A percentile compares a stretch with the other conserved stretches of the same genome.
Conservation (phyloP, 2,888 invertebrate species). For the Erebia ligea region DNA sequence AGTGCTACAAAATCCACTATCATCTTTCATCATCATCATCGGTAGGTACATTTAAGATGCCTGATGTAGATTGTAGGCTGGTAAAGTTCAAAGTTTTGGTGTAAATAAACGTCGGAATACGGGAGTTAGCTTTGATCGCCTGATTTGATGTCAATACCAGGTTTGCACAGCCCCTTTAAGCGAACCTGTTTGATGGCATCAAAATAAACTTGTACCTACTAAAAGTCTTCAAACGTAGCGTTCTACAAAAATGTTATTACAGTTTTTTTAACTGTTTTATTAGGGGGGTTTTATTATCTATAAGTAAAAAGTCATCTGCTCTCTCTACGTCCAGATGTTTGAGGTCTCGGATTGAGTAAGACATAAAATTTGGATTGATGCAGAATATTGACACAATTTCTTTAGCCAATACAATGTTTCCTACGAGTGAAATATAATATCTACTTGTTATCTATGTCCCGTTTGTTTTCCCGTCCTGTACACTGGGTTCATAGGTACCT, state of each 20-base stretch:
- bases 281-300: neutral
- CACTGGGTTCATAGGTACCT: too few species aligned
- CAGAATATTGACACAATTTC: too few species aligned
- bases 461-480: too few species aligned
- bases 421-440: too few species aligned
- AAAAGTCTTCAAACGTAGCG: neutral
- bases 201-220: conserved; percentile 6
- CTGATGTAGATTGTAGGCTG: neutral
- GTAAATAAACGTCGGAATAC: neutral
- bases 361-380: too few species aligned
- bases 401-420: too few species aligned
- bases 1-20: too few species aligned
- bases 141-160: conserved; percentile 18
- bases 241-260: neutral
- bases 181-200: conserved; percentile 7
- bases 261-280: neutral
- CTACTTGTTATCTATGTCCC: too few species aligned
- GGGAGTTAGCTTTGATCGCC: conserved; percentile 10
- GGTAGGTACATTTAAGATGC: neutral
- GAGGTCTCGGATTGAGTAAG: too few species aligned
- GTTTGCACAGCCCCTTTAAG: conserved; percentile 3
- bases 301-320: too few species aligned
- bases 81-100: neutral
- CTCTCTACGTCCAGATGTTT: too few species aligned
- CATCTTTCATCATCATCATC: too few species aligned